phyloP scores from a whole-genome alignment of 2,113 vertebrate species.

The Helogale parvula region DNA sequence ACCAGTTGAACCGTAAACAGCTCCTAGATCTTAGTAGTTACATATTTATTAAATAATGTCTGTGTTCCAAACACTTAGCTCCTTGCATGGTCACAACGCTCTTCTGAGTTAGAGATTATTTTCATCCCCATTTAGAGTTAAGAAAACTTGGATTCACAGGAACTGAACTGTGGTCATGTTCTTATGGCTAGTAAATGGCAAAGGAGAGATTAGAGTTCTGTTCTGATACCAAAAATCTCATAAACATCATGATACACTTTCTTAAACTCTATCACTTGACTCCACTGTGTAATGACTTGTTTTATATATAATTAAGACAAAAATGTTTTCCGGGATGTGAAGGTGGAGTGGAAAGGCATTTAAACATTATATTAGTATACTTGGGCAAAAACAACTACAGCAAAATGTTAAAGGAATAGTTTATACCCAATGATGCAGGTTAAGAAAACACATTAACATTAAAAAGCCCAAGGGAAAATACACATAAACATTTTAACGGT shows the following conservation, averaged over 20 bases:
- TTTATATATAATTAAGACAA: not conserved
- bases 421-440: conserved; percentile 13
- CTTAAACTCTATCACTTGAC: conserved; percentile 5
- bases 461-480: conserved; percentile 1
- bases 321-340: not conserved
- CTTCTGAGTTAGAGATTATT: not conserved
- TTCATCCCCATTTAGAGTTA: not conserved
- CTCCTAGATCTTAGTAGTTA: not conserved
- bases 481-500: conserved; percentile 46
- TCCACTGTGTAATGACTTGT: not conserved
- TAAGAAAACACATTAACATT: conserved; percentile 41
- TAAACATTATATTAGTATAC: not conserved
- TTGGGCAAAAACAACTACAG: not conserved
- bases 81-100: not conserved
- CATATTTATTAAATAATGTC: not conserved
- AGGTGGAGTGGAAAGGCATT: not conserved
- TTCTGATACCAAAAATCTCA: not conserved
- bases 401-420: conserved; percentile 11
- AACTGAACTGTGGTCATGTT: not conserved
- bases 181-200: not conserved
- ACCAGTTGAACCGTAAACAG: not conserved
- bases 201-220: not conserved
- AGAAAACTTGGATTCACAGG: not conserved
- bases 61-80: not conserved
- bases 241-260: not conserved